A percentile compares a stretch with the other conserved stretches of the same genome.
Conservation (phyloP, 2,797 vertebrate species). For the Silurus lanzhouensis region DNA sequence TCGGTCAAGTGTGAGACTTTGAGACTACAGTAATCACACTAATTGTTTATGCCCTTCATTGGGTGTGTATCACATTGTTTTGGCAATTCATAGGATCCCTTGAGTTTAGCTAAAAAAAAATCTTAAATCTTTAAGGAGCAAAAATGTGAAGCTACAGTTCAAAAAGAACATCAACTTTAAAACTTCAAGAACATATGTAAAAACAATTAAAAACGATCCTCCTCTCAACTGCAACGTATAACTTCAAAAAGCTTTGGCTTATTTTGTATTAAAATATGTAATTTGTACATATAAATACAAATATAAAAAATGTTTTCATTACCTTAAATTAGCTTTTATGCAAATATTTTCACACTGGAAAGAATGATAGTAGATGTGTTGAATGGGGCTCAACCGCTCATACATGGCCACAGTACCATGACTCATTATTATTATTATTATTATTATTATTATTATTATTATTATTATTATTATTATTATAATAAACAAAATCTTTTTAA, state of each 20-base stretch:
- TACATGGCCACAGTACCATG: too few species aligned
- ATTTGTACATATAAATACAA: not conserved
- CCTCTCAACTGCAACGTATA: not conserved
- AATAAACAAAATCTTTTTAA: not conserved
- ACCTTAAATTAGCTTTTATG: not conserved
- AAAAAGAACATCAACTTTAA: not conserved
- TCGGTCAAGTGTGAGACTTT: constrained; percentile 58
- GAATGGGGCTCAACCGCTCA: not conserved
- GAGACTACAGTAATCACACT: constrained; percentile 50
- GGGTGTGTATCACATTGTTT: constrained; percentile 51
- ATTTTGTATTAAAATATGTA: not conserved
- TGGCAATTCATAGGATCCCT: constrained; percentile 53
- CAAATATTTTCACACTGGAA: not conserved
- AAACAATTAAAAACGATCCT: not conserved
- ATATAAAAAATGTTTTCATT: not conserved
- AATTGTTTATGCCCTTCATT: constrained; percentile 61
- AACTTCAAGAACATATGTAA: not conserved
- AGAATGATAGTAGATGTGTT: not conserved
- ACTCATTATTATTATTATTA: not conserved
- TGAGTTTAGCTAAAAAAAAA: constrained; percentile 36
- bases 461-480: not conserved
- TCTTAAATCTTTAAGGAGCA: constrained; percentile 27
- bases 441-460: too few species aligned
- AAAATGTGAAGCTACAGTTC: not conserved
- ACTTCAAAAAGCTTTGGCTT: not conserved